Evolutionary conservation across 2,888 invertebrate species (phyloP).

Genomic region (Drosophila heteroneura): DNA sequence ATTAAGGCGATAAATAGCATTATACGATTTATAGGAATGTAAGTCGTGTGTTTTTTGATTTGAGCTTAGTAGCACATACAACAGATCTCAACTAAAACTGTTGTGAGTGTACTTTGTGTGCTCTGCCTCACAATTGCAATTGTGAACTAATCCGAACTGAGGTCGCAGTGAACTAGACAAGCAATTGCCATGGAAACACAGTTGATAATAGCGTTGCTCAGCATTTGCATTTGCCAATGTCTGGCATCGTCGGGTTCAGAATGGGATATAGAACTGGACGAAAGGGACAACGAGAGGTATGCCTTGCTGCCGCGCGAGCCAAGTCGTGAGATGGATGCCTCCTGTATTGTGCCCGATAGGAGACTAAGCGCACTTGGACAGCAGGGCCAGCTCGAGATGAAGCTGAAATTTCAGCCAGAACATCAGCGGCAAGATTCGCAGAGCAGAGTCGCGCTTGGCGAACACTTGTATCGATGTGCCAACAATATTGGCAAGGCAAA

Average conservation of each 20-base stretch:
- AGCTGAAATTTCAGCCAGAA: conserved; percentile 7
- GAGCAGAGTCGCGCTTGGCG: not conserved
- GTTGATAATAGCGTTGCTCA: conserved; percentile 8
- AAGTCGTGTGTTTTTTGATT: not conserved
- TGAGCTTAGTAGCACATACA: not conserved
- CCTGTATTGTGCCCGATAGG: not conserved
- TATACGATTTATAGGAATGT: not conserved
- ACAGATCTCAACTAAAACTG: not conserved
- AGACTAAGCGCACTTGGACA: too few species aligned
- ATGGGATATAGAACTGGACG: not conserved
- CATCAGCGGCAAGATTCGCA: not conserved
- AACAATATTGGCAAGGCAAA: not conserved
- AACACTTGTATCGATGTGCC: not conserved
- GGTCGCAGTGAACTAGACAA: not conserved
- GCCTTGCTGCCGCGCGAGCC: not conserved
- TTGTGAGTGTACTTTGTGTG: not conserved
- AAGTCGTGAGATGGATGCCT: not conserved
- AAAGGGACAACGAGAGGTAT: conserved; percentile 1
- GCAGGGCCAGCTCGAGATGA: not conserved
- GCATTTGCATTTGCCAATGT: not conserved
- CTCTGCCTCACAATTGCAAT: conserved; percentile 2
- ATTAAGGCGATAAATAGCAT: not conserved
- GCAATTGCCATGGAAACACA: conserved; percentile 20
- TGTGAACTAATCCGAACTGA: not conserved
- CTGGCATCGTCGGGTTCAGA: not conserved